phyloP scores from a whole-genome alignment of 2,797 vertebrate genomes.

The Zenarchopterus dispar region DNA sequence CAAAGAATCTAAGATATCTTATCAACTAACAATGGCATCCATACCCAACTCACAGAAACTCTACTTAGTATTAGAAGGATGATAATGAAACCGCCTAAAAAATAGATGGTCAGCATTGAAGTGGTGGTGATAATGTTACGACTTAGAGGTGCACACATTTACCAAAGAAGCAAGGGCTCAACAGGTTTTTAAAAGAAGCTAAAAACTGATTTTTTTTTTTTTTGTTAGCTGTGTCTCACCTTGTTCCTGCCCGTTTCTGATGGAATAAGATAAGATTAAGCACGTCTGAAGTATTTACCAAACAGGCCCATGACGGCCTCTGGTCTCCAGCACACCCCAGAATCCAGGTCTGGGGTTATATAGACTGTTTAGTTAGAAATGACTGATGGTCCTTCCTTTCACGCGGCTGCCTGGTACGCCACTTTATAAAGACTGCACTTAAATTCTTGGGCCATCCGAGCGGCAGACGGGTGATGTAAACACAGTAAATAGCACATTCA shows the following conservation, averaged over 20 bases:
- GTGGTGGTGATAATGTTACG: too few species aligned
- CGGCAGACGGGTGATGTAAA: constrained; percentile 76
- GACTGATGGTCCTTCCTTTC: constrained; percentile 80
- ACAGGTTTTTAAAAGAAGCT: not conserved
- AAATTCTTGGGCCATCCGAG: constrained; percentile 72
- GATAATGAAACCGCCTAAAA: too few species aligned
- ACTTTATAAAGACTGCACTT: constrained; percentile 81
- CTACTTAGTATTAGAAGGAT: too few species aligned
- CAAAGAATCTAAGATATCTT: not conserved
- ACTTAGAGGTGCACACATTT: too few species aligned
- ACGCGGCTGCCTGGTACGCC: constrained; percentile 64
- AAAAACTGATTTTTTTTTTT: constrained; percentile 6
- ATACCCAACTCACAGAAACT: not conserved
- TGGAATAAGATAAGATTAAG: constrained; percentile 47
- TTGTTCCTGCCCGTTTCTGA: constrained; percentile 50
- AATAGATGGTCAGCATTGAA: too few species aligned
- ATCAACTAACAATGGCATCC: not conserved
- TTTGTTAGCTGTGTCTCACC: constrained; percentile 46
- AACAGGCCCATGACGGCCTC: constrained; percentile 53
- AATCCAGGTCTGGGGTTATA: constrained; percentile 68
- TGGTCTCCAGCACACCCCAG: constrained; percentile 45
- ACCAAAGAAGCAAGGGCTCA: too few species aligned
- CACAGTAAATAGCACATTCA: constrained; percentile 80
- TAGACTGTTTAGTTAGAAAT: constrained; percentile 81
- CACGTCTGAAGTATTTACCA: constrained; percentile 62